These are phyloP conservation scores for Halocynthia aurantium DNA, from an alignment of 23 tunicate species.

Conservation along the genomic window DNA sequence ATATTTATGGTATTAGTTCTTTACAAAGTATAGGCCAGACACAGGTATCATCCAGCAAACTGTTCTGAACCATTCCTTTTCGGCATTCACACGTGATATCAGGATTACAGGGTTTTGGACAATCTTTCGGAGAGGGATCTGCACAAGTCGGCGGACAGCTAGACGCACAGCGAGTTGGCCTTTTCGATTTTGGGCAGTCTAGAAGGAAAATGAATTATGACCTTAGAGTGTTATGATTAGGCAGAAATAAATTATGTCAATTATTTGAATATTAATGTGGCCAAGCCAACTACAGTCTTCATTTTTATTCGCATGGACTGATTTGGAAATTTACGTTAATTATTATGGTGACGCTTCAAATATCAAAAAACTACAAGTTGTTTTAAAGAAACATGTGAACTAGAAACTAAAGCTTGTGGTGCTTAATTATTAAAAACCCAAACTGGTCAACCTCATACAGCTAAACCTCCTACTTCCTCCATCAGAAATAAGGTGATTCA, in stretches of 20 bases:
- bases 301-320: neutral
- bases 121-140: constrained; percentile 1
- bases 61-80: constrained; percentile 12
- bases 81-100: constrained; percentile 21
- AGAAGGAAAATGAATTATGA: neutral
- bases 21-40: neutral
- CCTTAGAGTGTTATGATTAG: no score
- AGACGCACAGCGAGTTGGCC: constrained; percentile 15
- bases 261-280: neutral
- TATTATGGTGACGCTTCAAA: neutral
- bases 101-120: constrained; percentile 13
- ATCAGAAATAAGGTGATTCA: neutral
- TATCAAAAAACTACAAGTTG: no score
- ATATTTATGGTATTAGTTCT: no score
- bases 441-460: neutral
- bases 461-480: neutral
- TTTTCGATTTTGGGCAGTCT: constrained; percentile 13
- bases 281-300: neutral
- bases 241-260: no score
- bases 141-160: constrained; percentile 21
- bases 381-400: no score
- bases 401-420: no score
- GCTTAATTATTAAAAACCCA: no score
- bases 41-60: constrained; percentile 6
- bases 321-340: neutral